These are phyloP conservation scores for Clepsis dumicolana DNA, from an alignment of 2,888 invertebrate genomes.

Conservation along the genomic window DNA sequence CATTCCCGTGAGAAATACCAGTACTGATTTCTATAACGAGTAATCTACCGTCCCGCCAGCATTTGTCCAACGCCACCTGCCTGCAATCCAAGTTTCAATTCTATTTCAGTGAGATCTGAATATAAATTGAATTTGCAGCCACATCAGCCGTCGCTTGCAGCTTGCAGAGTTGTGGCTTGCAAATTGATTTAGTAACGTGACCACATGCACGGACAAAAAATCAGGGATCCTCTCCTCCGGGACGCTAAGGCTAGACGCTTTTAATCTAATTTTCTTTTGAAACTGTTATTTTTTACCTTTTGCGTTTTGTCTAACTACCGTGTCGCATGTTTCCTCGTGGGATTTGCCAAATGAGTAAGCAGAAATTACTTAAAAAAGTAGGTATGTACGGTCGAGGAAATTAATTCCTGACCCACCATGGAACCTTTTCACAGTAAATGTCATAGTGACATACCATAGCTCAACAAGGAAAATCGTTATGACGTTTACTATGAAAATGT, in stretches of 20 bases:
- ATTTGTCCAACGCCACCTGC: constrained; percentile 55
- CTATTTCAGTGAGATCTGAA: constrained; percentile 71
- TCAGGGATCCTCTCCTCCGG: constrained; percentile 44
- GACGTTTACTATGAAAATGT: too few species aligned
- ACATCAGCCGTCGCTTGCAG: constrained; percentile 63
- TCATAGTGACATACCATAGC: too few species aligned
- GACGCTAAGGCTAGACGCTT: not conserved
- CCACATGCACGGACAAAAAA: constrained; percentile 57
- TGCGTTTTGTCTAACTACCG: not conserved
- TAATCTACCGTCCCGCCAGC: constrained; percentile 37
- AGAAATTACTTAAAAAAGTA: too few species aligned
- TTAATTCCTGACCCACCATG: too few species aligned
- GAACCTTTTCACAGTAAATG: too few species aligned
- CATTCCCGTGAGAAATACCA: constrained; percentile 31
- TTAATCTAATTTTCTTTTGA: not conserved
- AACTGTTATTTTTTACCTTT: not conserved
- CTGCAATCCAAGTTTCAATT: constrained; percentile 74
- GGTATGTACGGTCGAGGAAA: too few species aligned
- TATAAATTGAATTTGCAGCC: constrained; percentile 74
- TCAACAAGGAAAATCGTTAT: too few species aligned
- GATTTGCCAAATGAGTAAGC: too few species aligned
- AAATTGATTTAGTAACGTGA: constrained; percentile 71
- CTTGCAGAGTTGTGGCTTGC: constrained; percentile 60
- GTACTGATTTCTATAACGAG: constrained; percentile 39
- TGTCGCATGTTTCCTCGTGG: too few species aligned